Percentiles rank a stretch among this genome's conserved stretches.
These are phyloP conservation scores for Drosophila suboccidentalis DNA, from an alignment of 2,888 invertebrate genomes.

Conservation along the genomic window DNA sequence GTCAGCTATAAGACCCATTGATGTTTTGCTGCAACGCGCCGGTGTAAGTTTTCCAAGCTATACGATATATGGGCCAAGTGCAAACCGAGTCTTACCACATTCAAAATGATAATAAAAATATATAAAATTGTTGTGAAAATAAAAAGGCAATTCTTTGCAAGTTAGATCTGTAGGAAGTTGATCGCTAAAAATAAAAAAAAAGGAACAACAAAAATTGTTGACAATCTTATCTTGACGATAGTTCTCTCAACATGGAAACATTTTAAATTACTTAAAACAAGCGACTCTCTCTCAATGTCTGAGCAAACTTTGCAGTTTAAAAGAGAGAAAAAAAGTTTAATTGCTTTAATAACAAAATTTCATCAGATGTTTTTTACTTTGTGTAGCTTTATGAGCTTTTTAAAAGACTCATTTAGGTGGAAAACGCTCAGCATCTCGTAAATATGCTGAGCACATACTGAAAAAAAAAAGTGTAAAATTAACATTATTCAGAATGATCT, in stretches of 20 bases:
- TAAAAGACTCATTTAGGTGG: background rate
- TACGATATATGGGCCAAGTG: slow-evolving; percentile 69
- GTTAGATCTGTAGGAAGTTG: background rate
- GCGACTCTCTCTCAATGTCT: background rate
- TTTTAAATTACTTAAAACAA: slow-evolving; percentile 2
- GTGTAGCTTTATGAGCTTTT: background rate
- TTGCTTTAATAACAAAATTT: background rate
- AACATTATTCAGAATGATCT: background rate
- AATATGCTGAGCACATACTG: slow-evolving; percentile 11
- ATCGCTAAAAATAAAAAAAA: background rate
- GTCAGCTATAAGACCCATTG: slow-evolving; percentile 82
- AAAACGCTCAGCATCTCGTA: background rate
- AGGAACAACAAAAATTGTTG: background rate
- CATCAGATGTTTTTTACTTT: slow-evolving; percentile 3
- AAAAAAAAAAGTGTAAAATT: background rate
- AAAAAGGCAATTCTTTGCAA: no score
- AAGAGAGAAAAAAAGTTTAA: background rate
- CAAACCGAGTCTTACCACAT: slow-evolving; percentile 13
- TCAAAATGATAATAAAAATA: background rate
- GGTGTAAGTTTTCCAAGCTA: slow-evolving; percentile 73
- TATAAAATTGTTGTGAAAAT: background rate
- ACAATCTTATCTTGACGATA: slow-evolving; percentile 7
- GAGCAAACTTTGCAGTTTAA: background rate
- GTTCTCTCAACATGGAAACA: background rate
- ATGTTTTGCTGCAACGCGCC: slow-evolving; percentile 84